Evolutionary conservation across 1,140 invertebrate genomes (phyloP).

Genomic region (Cydia amplana): DNA sequence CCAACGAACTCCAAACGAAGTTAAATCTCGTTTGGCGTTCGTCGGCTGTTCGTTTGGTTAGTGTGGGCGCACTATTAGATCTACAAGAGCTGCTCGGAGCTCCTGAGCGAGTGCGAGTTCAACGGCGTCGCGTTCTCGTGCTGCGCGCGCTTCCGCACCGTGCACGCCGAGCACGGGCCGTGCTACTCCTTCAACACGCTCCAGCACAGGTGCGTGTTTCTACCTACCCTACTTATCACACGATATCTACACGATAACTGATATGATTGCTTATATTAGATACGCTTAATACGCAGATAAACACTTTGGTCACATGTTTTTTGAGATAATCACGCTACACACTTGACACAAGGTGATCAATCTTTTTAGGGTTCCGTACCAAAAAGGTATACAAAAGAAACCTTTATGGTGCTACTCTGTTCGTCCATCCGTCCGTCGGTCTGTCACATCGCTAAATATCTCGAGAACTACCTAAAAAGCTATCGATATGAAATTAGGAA

Average conservation of each 20-base stretch:
- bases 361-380: too few species aligned
- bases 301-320: background rate
- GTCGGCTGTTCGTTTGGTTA: background rate
- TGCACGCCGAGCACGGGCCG: constrained; percentile 79
- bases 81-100: constrained; percentile 71
- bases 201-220: constrained; percentile 67
- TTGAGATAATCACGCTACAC: constrained; percentile 38
- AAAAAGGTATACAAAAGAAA: too few species aligned
- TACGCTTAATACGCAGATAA: constrained; percentile 19
- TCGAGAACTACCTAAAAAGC: too few species aligned
- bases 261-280: constrained; percentile 14
- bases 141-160: constrained; percentile 77
- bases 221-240: background rate
- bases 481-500: too few species aligned
- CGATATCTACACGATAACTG: constrained; percentile 3
- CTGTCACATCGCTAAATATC: too few species aligned
- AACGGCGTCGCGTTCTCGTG: constrained; percentile 76
- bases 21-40: background rate
- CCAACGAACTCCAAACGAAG: too few species aligned
- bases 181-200: constrained; percentile 81
- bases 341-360: constrained; percentile 31
- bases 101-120: constrained; percentile 77
- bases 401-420: too few species aligned
- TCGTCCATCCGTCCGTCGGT: too few species aligned
- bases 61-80: constrained; percentile 53